Conservation (phyloP, 2,113 vertebrate species). For the Psittacara wagleri region DNA sequence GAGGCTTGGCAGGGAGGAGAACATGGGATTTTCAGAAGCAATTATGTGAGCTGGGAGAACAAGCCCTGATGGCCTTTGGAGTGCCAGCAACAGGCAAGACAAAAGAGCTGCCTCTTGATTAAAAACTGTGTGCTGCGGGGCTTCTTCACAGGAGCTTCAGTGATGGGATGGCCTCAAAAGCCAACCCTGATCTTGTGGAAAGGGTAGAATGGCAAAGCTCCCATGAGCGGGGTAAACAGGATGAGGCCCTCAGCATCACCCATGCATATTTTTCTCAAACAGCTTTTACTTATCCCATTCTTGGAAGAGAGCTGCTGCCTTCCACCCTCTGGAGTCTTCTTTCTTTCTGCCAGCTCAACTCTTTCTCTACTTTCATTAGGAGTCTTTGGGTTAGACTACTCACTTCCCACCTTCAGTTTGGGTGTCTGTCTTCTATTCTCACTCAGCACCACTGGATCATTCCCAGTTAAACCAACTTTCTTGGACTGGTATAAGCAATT, state of each 20-base stretch:
- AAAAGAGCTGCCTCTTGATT: background rate
- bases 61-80: background rate
- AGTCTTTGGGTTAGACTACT: background rate
- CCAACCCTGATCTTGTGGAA: background rate
- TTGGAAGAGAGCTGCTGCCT: background rate
- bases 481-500: background rate
- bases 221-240: background rate
- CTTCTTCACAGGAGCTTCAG: background rate
- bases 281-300: background rate
- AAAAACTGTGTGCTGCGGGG: background rate
- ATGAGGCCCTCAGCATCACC: background rate
- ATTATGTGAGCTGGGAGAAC: background rate
- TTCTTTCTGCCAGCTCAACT: background rate
- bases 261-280: fast-evolving
- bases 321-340: background rate
- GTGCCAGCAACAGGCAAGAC: background rate
- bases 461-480: background rate
- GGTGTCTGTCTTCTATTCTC: background rate
- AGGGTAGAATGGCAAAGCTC: background rate
- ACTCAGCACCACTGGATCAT: background rate
- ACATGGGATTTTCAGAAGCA: background rate
- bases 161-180: background rate
- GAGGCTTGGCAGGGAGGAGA: background rate
- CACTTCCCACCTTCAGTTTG: background rate
- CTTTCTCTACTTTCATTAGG: background rate